Conservation (phyloP, 2,888 invertebrate species). For the Lapara coniferarum region DNA sequence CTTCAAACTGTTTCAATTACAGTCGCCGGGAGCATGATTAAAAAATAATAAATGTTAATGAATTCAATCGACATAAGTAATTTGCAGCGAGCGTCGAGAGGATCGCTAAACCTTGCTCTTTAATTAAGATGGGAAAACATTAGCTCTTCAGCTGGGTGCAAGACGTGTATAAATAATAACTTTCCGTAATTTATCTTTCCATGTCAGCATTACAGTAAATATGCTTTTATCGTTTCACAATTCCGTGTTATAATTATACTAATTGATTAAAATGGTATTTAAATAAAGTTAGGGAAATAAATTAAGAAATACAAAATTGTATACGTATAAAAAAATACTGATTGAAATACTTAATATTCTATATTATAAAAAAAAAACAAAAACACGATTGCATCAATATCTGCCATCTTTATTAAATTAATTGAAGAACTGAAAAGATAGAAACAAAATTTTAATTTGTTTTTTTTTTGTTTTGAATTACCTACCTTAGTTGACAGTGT, state of each 20-base stretch:
- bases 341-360: too few species aligned
- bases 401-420: too few species aligned
- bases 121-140: constrained; percentile 62
- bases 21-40: constrained; percentile 45
- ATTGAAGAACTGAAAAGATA: too few species aligned
- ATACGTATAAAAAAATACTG: too few species aligned
- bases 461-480: too few species aligned
- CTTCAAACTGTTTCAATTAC: constrained; percentile 43
- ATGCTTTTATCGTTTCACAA: not conserved
- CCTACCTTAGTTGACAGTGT: too few species aligned
- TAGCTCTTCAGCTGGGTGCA: constrained; percentile 20
- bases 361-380: too few species aligned
- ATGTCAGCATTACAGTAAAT: constrained; percentile 16
- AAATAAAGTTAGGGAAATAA: not conserved
- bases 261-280: not conserved
- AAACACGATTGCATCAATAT: too few species aligned
- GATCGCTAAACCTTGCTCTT: constrained; percentile 53
- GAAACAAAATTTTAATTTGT: too few species aligned
- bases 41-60: constrained; percentile 57
- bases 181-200: constrained; percentile 23
- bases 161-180: constrained; percentile 21
- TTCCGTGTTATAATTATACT: not conserved
- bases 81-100: constrained; percentile 45
- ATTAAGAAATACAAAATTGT: too few species aligned
- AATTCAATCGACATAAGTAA: constrained; percentile 55